Percentiles rank a stretch among this genome's conserved stretches.
These are phyloP conservation scores for Ophraella communa DNA, from an alignment of 2,888 invertebrate species.

Conservation along the genomic window DNA sequence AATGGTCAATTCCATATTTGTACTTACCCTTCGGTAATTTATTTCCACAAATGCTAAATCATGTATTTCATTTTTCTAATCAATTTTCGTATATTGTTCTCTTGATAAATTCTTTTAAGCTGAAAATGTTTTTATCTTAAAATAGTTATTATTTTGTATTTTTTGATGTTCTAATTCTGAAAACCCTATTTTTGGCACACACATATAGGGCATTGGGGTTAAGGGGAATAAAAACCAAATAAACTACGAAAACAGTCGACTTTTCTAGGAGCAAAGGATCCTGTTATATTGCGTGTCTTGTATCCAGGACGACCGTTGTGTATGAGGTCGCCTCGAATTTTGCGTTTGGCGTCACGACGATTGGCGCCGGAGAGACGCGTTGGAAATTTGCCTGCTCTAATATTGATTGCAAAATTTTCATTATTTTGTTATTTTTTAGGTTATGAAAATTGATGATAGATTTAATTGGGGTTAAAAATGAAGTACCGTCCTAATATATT, in stretches of 20 bases:
- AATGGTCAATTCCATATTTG: no score
- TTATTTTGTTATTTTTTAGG: background rate
- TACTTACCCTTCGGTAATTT: no score
- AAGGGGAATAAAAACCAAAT: constrained; percentile 15
- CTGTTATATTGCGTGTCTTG: background rate
- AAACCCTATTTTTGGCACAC: background rate
- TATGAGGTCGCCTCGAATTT: background rate
- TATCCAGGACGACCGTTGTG: constrained; percentile 32
- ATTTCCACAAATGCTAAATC: no score
- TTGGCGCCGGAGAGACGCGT: constrained; percentile 47
- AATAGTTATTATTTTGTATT: no score
- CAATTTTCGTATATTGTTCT: no score
- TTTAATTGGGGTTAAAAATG: background rate
- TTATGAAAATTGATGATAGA: background rate
- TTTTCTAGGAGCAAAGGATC: background rate
- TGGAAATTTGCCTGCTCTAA: constrained; percentile 44
- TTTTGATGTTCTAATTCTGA: background rate
- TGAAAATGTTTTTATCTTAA: no score
- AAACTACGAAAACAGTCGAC: background rate
- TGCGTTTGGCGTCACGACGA: constrained; percentile 46
- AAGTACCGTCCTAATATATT: background rate
- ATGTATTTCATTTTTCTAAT: no score
- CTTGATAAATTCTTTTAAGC: no score
- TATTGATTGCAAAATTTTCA: constrained; percentile 22
- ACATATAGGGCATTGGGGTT: background rate